Evolutionary conservation across 2,888 invertebrate genomes (phyloP), one percentile per base, ranked within the genome.

Genomic region (Thyatira batis): DNA sequence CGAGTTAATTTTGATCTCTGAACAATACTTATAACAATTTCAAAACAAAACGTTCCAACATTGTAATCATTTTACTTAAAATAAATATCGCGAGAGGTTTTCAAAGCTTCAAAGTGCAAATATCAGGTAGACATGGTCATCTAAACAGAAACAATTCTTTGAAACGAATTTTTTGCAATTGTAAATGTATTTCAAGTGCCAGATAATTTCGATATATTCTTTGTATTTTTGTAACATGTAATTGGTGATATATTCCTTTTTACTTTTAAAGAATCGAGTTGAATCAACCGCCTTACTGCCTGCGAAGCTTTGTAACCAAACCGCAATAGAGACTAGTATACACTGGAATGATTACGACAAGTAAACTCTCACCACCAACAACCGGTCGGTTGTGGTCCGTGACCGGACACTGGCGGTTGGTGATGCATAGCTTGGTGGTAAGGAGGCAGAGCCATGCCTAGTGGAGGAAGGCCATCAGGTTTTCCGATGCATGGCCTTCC

Each of bases 401-500:
- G 87, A 2, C 85, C 84, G 10, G 87, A 58, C 30, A 86, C 82
- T 0, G 84, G 78, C 0, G 89, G 85, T 65, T 88, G 91, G 43
- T 88, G 89, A 58, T 89, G 91, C 82, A 87, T 82, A 20, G 86
- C 84, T 62, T 90, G 91, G 61, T 91, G 91, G 65, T 90, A 92
- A 1, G 93, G 92, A 0, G 93, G 92, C 51, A 93, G 64, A 0
- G 90, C 74, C 80, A 93, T 84, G 45, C 93, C 93, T 25, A 89
- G 64, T 0, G 89, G 87, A 0, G 89, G 88, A 33, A 83, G 90
- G 0, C 93, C 93, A 48, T 93, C 93, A 1, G 93, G 88, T 68
- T 92, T 92, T 8, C 94, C 93, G 10, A 96, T 87, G 74, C 98
- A 98, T 0, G 98, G 98, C 79, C 98, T 97, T 0, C 98, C 99